phyloP scores from a whole-genome alignment of 1,140 invertebrate genomes.

The Papilio aristodemus region DNA sequence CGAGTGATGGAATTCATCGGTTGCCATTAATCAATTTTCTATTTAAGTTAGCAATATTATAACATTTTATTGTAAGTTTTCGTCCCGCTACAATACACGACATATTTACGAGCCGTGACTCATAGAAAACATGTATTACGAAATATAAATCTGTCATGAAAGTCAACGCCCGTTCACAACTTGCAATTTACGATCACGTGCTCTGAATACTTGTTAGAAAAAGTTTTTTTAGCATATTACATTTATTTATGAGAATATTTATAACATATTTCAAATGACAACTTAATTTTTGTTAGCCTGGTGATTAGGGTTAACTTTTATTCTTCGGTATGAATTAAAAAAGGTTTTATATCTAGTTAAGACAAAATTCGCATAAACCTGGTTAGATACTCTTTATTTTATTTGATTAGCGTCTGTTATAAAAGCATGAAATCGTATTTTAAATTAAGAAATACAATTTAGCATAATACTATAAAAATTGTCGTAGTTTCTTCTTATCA shows the following conservation, averaged over 20 bases:
- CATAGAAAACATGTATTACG: slow-evolving; percentile 63
- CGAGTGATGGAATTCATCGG: background rate
- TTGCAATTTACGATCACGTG: slow-evolving; percentile 72
- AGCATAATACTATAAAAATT: background rate
- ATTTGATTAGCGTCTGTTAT: too few relatives aligned
- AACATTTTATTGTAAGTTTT: slow-evolving; percentile 29
- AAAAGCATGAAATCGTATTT: background rate
- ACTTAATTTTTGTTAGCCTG: background rate
- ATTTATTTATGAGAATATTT: slow-evolving; percentile 17
- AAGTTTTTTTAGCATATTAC: slow-evolving; percentile 32
- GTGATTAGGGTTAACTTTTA: background rate
- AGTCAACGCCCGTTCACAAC: slow-evolving; percentile 69
- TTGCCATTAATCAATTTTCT: slow-evolving; percentile 29
- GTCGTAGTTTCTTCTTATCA: background rate
- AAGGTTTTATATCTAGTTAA: too few relatives aligned
- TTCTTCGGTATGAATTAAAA: too few relatives aligned
- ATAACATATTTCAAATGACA: background rate
- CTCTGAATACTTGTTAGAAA: slow-evolving; percentile 43
- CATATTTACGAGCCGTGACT: slow-evolving; percentile 72
- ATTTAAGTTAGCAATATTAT: slow-evolving; percentile 5
- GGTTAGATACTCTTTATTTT: too few relatives aligned
- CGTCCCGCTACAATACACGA: slow-evolving; percentile 43
- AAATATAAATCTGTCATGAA: slow-evolving; percentile 73
- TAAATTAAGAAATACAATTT: background rate
- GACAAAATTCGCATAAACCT: too few relatives aligned